Base-by-base conservation (phyloP, 2,888 invertebrate genomes). In the Pseudococcus jackbeardsleyi region DNA sequence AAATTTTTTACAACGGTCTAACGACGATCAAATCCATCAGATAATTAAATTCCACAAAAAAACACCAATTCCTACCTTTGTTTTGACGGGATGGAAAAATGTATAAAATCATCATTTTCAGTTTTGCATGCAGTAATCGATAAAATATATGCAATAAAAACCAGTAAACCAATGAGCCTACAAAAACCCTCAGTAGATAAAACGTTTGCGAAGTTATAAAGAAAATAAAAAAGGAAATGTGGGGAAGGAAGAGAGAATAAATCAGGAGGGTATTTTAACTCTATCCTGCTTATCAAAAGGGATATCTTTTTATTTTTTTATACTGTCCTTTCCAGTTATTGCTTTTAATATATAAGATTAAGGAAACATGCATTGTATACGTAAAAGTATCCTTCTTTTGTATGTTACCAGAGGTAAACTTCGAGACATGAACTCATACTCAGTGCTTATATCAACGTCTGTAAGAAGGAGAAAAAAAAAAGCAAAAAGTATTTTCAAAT, bases 281-380 rank as follows among this genome's bases (percentile, higher is more conserved):
- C 50, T 82, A 77, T 72, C 77, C 77, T 54, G 87, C 87, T 87
- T 87, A 87, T 87, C 79, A 87, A 87, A 72, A 87, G 82, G 79
- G 87, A 87, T 87, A 87, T 87, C 79, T 79, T 79, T 79, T 77
- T 79, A 77, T 86, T 86, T 50, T 77, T 86, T 86, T 86, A 86
- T 59, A 86, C 87, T 82, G 87, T 79, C 77, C 87, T 87, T 87
- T 87, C 87, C 87, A 87, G 87, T 87, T 87, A 87, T 87, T 87
- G 87, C 87, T 87, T 87, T 87, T 87, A 87, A 87, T 87, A 87
- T 87, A 87, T 87, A 87, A 87, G 87, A 87, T 87, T 87, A 87
- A 87, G 87, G 86, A 77, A 87, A 87, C 87, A 87, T 72, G 87
- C 72, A 87, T 87, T 87, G 87, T 87, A 82, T 87, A 87, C 87